Percentiles rank a stretch among this genome's conserved stretches.
Evolutionary conservation across 2,113 vertebrate species (phyloP).

Genomic region (Pionites leucogaster): DNA sequence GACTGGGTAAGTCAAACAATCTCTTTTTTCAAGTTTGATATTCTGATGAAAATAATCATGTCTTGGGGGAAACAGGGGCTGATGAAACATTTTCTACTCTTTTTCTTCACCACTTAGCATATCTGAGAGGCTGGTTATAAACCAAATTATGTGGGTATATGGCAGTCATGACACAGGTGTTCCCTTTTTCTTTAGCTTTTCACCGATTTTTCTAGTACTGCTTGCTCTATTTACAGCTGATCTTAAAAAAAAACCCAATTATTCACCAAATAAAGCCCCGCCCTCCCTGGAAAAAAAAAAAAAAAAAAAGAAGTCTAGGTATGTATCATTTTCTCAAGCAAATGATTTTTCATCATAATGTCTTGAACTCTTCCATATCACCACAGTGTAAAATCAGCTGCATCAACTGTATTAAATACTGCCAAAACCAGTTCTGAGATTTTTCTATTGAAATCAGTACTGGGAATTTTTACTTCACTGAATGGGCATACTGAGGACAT

Average conservation of each 20-base stretch:
- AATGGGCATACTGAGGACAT: background rate
- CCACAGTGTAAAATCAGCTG: background rate
- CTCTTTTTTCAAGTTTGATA: background rate
- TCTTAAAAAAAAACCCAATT: fast-evolving
- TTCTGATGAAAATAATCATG: background rate
- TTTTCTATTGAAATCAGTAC: background rate
- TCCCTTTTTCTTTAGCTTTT: background rate
- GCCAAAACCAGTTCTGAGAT: background rate
- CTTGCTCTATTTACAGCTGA: background rate
- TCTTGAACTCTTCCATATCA: background rate
- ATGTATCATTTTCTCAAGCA: background rate
- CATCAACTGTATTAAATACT: background rate
- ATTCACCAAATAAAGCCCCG: background rate
- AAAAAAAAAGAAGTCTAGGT: background rate
- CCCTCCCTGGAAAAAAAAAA: no score
- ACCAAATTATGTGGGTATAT: background rate
- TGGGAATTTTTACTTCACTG: background rate
- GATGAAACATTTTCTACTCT: background rate
- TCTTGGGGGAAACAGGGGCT: background rate
- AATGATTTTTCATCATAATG: background rate
- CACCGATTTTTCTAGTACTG: background rate
- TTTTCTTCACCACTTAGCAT: background rate
- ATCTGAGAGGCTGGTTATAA: background rate
- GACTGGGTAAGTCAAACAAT: background rate
- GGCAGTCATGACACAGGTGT: background rate